phyloP scores from a whole-genome alignment of 2,888 invertebrate species.

The Carterocephalus palaemon region DNA sequence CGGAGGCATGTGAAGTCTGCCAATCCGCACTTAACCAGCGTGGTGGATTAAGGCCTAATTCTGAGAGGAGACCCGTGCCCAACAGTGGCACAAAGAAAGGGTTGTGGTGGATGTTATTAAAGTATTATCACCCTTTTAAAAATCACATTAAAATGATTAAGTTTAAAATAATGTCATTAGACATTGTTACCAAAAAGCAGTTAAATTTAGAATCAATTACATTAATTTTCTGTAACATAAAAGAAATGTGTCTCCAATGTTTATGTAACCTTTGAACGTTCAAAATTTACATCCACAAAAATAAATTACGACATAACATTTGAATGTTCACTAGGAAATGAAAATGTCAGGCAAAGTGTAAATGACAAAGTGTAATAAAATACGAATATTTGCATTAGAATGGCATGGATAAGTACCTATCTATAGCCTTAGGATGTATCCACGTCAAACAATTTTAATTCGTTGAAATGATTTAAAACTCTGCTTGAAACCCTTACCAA shows the following conservation, averaged over 20 bases:
- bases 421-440: constrained; percentile 42
- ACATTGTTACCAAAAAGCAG: too few species aligned
- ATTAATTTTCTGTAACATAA: too few species aligned
- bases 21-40: too few species aligned
- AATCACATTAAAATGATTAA: too few species aligned
- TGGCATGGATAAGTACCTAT: constrained; percentile 42
- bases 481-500: constrained; percentile 3
- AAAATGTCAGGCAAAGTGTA: constrained; percentile 39
- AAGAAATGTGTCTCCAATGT: neutral
- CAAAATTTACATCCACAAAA: constrained; percentile 13
- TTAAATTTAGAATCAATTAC: too few species aligned
- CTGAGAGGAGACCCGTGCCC: too few species aligned
- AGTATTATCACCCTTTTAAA: too few species aligned
- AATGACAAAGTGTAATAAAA: constrained; percentile 40
- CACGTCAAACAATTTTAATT: constrained; percentile 37
- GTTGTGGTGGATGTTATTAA: too few species aligned
- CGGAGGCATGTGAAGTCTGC: too few species aligned
- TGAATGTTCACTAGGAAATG: constrained; percentile 43
- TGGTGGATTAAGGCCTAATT: too few species aligned
- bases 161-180: too few species aligned
- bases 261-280: constrained; percentile 17
- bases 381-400: constrained; percentile 49
- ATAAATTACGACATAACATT: constrained; percentile 35
- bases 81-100: too few species aligned
- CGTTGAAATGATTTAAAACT: constrained; percentile 27